Conservation (phyloP, 2,888 invertebrate genomes). For the Melinopterus prodromus region DNA sequence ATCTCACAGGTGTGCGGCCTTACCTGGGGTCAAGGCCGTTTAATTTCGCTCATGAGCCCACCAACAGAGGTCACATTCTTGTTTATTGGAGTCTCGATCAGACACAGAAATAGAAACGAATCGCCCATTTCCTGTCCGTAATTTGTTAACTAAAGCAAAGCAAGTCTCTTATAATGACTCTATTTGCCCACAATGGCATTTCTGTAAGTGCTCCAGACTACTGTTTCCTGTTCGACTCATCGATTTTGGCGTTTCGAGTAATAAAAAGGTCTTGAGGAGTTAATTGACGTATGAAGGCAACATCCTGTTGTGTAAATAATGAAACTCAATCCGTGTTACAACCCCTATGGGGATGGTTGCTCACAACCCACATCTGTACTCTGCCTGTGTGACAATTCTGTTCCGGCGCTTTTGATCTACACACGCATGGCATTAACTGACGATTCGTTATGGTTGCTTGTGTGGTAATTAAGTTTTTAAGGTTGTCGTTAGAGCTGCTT, state of each 20-base stretch:
- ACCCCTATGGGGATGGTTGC: not conserved
- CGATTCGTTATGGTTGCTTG: not conserved
- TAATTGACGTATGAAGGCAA: not conserved
- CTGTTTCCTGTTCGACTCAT: not conserved
- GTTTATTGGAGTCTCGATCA: not conserved
- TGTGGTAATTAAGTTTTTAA: conserved; percentile 4
- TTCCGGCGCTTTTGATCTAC: not conserved
- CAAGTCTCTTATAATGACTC: not conserved
- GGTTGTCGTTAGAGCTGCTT: not conserved
- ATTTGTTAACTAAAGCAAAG: conserved; percentile 4
- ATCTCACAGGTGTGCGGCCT: conserved; percentile 4
- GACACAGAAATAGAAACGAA: not conserved
- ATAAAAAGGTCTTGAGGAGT: not conserved
- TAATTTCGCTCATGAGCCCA: not conserved
- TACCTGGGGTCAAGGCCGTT: not conserved
- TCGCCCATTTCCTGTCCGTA: not conserved
- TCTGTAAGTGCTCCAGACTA: not conserved
- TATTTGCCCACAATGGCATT: not conserved
- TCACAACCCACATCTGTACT: not conserved
- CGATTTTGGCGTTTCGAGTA: not conserved
- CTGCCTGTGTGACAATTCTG: not conserved
- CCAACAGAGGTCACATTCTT: not conserved
- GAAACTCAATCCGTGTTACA: not conserved
- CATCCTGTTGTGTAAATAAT: not conserved
- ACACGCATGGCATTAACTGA: not conserved